These are phyloP conservation scores for Myotis lucifugus DNA, from an alignment of 2,113 vertebrate species.

Conservation along the genomic window DNA sequence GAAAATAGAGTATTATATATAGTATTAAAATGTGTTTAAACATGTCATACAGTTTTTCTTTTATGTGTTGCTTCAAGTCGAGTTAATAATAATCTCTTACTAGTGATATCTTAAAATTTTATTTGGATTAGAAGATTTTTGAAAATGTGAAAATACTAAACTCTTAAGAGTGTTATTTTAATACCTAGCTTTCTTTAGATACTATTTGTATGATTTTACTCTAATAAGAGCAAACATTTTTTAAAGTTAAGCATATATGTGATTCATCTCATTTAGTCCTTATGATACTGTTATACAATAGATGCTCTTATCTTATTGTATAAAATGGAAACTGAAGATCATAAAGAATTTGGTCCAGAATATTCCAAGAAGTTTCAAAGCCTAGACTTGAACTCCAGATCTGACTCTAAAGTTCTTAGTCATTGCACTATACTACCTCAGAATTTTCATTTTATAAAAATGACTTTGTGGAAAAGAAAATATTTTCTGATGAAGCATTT, in stretches of 20 bases:
- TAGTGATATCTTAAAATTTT: slow-evolving; percentile 19
- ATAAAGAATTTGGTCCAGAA: background rate
- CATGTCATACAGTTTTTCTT: background rate
- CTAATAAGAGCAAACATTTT: background rate
- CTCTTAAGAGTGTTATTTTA: slow-evolving; percentile 16
- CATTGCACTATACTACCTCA: background rate
- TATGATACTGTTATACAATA: background rate
- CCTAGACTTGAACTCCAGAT: background rate
- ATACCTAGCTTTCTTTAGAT: slow-evolving; percentile 5
- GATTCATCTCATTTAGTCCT: slow-evolving; percentile 7
- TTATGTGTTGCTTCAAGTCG: background rate
- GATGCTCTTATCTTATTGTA: background rate
- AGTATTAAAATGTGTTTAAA: slow-evolving; percentile 30
- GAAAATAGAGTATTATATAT: background rate
- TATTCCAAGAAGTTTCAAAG: slow-evolving; percentile 31
- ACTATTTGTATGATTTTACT: slow-evolving; percentile 9
- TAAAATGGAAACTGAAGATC: slow-evolving; percentile 1
- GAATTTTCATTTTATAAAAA: slow-evolving; percentile 22
- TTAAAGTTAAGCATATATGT: slow-evolving; percentile 8
- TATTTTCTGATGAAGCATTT: slow-evolving; percentile 28
- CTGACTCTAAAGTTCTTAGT: slow-evolving; percentile 15
- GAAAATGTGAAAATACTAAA: slow-evolving; percentile 27
- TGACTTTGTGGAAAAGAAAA: slow-evolving; percentile 15
- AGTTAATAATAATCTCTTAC: slow-evolving; percentile 36
- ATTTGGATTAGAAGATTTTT: slow-evolving; percentile 12